Conservation (phyloP, 2,113 vertebrate species). For the Passer montanus region DNA sequence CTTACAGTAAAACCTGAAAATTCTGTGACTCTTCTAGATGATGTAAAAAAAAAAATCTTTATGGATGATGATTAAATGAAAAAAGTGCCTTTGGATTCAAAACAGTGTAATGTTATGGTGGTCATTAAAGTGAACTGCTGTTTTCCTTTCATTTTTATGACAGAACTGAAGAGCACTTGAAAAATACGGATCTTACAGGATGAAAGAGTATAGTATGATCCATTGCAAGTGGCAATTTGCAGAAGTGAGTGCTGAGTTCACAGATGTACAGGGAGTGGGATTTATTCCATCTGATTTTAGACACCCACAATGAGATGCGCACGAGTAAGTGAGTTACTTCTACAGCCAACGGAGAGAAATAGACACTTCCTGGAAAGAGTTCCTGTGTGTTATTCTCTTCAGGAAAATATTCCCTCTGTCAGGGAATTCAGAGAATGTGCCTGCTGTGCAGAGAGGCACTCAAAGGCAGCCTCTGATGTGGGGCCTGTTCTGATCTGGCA, state of each 20-base stretch:
- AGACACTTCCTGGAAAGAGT: background rate
- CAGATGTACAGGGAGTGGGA: background rate
- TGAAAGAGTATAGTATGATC: background rate
- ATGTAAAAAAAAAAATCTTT: background rate
- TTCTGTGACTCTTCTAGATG: background rate
- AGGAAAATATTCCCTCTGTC: background rate
- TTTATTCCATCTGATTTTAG: background rate
- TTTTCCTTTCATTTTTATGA: conserved; percentile 30
- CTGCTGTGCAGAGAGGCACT: background rate
- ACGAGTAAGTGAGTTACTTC: background rate
- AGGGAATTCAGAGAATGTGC: background rate
- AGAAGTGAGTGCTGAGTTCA: conserved; percentile 13
- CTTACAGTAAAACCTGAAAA: conserved; percentile 3
- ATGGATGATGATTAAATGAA: conserved; percentile 16
- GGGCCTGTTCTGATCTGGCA: background rate
- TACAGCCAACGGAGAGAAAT: background rate
- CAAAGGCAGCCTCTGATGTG: background rate
- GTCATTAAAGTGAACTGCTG: conserved; percentile 34
- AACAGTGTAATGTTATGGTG: conserved; percentile 7
- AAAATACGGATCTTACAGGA: background rate
- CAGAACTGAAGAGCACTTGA: conserved; percentile 22
- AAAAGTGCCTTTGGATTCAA: background rate
- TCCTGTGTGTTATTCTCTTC: background rate
- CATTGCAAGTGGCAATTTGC: conserved; percentile 4
- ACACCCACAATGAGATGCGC: background rate